Conservation (phyloP, 2,888 invertebrate species). For the Ichneumoninae sp. region DNA sequence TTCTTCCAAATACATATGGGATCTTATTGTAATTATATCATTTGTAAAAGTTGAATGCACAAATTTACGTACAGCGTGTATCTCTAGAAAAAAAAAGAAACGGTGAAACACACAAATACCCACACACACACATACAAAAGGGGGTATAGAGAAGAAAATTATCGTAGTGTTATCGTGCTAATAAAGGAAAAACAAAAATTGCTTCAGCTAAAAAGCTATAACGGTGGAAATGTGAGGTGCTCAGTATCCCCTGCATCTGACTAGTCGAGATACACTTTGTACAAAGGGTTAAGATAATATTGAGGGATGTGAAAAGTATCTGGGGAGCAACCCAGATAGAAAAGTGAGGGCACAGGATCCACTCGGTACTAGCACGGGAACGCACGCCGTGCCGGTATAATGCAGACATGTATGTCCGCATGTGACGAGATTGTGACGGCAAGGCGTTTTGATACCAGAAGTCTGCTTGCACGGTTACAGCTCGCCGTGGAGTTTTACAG, state of each 20-base stretch:
- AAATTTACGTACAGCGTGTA: conserved; percentile 57
- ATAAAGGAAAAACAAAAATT: neutral
- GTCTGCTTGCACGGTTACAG: too few species aligned
- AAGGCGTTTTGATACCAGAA: too few species aligned
- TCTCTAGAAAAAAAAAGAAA: conserved; percentile 37
- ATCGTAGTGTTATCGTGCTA: conserved; percentile 13
- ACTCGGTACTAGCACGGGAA: too few species aligned
- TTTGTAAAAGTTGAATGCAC: conserved; percentile 61
- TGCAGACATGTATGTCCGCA: too few species aligned
- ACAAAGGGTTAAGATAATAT: conserved; percentile 39
- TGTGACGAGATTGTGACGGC: too few species aligned
- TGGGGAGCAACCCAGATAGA: conserved; percentile 18
- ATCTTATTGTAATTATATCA: conserved; percentile 55
- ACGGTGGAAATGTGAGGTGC: neutral
- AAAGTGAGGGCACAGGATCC: too few species aligned
- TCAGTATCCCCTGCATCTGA: conserved; percentile 38
- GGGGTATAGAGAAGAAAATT: neutral
- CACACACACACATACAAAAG: neutral
- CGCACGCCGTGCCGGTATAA: too few species aligned
- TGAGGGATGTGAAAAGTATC: neutral
- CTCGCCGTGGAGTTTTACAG: too few species aligned
- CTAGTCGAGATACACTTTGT: conserved; percentile 48
- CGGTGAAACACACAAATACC: neutral
- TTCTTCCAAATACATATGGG: conserved; percentile 59
- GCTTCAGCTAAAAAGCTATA: neutral